phyloP scores from a whole-genome alignment of 2,797 vertebrate species.

The Lepilemur septentrionalis region DNA sequence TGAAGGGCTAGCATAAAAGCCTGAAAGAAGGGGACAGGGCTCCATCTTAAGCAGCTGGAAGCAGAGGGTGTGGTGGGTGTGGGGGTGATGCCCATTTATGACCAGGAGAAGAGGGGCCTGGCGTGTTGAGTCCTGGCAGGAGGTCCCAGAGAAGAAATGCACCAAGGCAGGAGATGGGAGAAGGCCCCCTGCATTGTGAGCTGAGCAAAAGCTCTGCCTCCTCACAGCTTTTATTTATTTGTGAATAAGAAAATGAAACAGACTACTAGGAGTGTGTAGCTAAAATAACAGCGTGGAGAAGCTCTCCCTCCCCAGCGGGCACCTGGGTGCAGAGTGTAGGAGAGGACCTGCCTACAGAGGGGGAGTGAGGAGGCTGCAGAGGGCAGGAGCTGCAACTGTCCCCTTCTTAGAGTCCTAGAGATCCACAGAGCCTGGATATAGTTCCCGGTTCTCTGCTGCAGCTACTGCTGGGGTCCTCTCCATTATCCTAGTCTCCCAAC shows the following conservation, averaged over 20 bases:
- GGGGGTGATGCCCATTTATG: background rate
- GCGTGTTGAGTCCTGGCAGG: background rate
- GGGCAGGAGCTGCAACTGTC: background rate
- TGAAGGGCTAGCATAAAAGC: background rate
- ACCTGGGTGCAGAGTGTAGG: background rate
- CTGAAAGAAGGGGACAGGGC: background rate
- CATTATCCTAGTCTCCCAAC: background rate
- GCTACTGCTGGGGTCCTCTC: background rate
- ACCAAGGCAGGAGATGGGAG: background rate
- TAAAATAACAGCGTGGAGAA: background rate
- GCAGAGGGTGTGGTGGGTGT: background rate
- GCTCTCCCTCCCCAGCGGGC: fast-evolving
- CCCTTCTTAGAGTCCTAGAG: background rate
- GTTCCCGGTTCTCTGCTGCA: no score
- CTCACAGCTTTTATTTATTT: background rate
- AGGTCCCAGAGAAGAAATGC: background rate
- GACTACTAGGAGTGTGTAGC: background rate
- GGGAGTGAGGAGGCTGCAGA: background rate
- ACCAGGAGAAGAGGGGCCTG: background rate
- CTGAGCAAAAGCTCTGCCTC: background rate
- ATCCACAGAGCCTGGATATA: background rate
- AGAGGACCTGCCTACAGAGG: background rate
- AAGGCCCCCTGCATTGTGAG: background rate
- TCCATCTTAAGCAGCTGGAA: background rate
- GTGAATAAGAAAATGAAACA: background rate